Conservation (phyloP, 2,888 invertebrate genomes). For the Erebia epiphron region DNA sequence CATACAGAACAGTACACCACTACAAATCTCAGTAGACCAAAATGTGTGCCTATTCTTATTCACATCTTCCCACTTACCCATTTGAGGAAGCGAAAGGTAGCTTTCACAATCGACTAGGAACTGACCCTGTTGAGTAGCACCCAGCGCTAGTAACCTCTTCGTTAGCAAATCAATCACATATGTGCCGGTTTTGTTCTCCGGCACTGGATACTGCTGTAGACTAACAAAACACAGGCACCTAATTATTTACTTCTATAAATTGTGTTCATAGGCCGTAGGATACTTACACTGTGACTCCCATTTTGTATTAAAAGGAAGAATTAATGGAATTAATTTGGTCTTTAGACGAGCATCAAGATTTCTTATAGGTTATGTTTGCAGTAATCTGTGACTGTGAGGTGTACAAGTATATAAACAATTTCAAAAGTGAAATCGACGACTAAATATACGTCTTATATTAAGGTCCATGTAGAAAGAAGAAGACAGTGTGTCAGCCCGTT, state of each 20-base stretch:
- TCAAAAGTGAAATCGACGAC: neutral
- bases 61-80: conserved; percentile 69
- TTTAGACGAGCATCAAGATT: neutral
- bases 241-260: neutral
- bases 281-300: conserved; percentile 87
- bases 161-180: conserved; percentile 94
- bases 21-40: no score
- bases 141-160: conserved; percentile 92
- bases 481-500: no score
- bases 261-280: neutral
- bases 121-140: conserved; percentile 93
- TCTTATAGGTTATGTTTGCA: neutral
- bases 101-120: conserved; percentile 98
- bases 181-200: conserved; percentile 95
- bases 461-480: no score
- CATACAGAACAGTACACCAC: no score
- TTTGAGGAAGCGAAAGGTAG: conserved; percentile 90
- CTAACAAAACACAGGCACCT: conserved; percentile 58
- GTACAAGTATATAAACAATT: no score
- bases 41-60: neutral
- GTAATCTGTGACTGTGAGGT: no score
- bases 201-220: conserved; percentile 93
- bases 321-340: neutral
- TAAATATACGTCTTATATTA: no score
- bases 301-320: conserved; percentile 7